Conservation (phyloP, 2,113 vertebrate genomes). For the Hiodon alosoides region DNA sequence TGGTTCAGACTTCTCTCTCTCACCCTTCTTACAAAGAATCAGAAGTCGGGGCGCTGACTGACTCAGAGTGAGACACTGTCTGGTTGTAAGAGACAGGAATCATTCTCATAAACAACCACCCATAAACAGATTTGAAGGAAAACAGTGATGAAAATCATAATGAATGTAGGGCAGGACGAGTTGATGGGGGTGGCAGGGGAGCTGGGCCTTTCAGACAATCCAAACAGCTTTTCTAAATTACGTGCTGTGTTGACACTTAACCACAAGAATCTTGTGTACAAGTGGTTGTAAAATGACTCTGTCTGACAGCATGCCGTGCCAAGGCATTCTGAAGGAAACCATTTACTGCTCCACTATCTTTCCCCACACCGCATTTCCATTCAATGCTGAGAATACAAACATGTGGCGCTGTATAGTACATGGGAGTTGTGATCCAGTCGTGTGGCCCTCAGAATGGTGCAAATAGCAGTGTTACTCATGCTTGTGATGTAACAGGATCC, state of each 20-base stretch:
- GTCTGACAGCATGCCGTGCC: slow-evolving; percentile 36
- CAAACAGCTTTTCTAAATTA: slow-evolving; percentile 41
- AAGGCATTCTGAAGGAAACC: slow-evolving; percentile 24
- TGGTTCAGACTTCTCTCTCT: neutral
- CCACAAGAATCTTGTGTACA: slow-evolving; percentile 49
- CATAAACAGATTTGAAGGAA: slow-evolving; percentile 19
- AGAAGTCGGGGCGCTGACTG: slow-evolving; percentile 14
- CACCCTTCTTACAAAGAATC: neutral
- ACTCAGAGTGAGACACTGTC: slow-evolving; percentile 38
- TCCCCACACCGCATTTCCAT: neutral
- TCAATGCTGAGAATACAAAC: slow-evolving; percentile 1
- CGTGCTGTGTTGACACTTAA: slow-evolving; percentile 40
- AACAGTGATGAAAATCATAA: slow-evolving; percentile 18
- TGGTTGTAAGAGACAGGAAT: slow-evolving; percentile 24
- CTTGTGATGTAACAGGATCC: no score
- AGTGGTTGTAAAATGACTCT: slow-evolving; percentile 34
- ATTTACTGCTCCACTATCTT: slow-evolving; percentile 37
- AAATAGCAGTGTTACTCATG: no score
- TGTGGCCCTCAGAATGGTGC: no score
- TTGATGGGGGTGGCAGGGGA: slow-evolving; percentile 29
- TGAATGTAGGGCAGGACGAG: slow-evolving; percentile 29
- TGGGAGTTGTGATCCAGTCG: no score
- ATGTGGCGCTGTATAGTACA: neutral
- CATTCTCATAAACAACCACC: slow-evolving; percentile 20
- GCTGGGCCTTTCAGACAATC: slow-evolving; percentile 32